A percentile compares a stretch with the other conserved stretches of the same genome.
phyloP scores from a whole-genome alignment of 2,113 vertebrate species.

The Erythrocebus patas region DNA sequence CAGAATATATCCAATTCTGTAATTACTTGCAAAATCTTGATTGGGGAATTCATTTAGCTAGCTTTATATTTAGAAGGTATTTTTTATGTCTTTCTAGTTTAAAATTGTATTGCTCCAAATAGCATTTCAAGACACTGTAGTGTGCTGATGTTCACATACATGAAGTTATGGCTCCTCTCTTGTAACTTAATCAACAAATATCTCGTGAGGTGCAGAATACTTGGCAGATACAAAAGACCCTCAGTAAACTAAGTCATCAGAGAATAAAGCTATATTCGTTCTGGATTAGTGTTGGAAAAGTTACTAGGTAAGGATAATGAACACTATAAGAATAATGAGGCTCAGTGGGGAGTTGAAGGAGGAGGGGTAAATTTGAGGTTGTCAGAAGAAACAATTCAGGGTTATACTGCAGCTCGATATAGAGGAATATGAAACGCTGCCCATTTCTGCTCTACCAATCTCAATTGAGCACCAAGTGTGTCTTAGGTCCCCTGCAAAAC shows the following conservation, averaged over 20 bases:
- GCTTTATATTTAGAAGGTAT: slow-evolving; percentile 31
- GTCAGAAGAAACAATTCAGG: not conserved
- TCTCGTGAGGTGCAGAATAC: not conserved
- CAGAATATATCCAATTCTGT: slow-evolving; percentile 27
- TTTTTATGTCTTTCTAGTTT: slow-evolving; percentile 37
- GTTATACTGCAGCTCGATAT: not conserved
- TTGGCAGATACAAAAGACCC: not conserved
- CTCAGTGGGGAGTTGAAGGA: not conserved
- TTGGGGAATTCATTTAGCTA: slow-evolving; percentile 44
- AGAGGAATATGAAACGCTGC: not conserved
- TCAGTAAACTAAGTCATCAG: not conserved
- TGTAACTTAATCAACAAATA: slow-evolving; percentile 48
- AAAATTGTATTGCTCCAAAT: slow-evolving; percentile 45
- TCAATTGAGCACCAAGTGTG: not conserved
- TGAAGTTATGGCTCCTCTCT: not conserved
- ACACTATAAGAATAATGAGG: not conserved
- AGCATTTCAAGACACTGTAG: slow-evolving; percentile 35
- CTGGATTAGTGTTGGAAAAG: not conserved
- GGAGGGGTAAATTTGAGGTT: not conserved
- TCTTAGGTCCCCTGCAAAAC: not conserved
- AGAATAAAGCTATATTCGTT: not conserved
- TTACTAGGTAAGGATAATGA: not conserved
- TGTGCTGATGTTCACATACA: not conserved
- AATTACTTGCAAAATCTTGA: slow-evolving; percentile 50
- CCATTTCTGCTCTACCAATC: not conserved